Conservation (phyloP, 2,113 vertebrate species). For the Galemys pyrenaicus region DNA sequence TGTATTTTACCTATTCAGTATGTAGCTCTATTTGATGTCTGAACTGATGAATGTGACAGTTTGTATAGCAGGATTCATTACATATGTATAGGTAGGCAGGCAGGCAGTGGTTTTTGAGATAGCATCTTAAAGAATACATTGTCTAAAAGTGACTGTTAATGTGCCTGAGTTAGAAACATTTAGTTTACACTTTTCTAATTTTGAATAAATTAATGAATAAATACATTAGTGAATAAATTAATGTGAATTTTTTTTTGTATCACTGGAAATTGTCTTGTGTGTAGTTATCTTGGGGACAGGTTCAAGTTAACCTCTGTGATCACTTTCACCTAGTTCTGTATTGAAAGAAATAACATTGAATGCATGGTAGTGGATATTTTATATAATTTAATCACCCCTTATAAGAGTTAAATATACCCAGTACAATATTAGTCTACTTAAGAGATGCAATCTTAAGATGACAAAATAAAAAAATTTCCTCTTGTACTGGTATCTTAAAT, state of each 20-base stretch:
- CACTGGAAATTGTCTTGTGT: neutral
- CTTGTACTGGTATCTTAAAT: neutral
- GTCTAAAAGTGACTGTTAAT: neutral
- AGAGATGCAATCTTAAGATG: neutral
- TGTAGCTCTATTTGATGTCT: neutral
- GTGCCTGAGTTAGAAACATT: neutral
- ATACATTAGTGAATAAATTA: slow-evolving; percentile 19
- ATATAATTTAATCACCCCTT: neutral
- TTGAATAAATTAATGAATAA: too few species aligned
- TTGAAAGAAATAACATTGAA: slow-evolving; percentile 2
- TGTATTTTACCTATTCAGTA: neutral
- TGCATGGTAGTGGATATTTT: neutral
- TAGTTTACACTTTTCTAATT: neutral
- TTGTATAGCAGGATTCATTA: neutral
- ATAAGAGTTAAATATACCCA: neutral
- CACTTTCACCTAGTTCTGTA: neutral
- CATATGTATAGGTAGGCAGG: neutral
- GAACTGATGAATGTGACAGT: neutral
- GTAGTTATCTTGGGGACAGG: neutral
- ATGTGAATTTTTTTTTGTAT: neutral
- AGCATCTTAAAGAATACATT: neutral
- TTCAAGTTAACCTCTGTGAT: neutral
- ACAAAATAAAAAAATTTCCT: slow-evolving; percentile 6
- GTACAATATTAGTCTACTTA: neutral
- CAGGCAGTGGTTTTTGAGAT: neutral